Base-by-base conservation (phyloP, 2,888 invertebrate genomes). In the Ophion slaviceki region DNA sequence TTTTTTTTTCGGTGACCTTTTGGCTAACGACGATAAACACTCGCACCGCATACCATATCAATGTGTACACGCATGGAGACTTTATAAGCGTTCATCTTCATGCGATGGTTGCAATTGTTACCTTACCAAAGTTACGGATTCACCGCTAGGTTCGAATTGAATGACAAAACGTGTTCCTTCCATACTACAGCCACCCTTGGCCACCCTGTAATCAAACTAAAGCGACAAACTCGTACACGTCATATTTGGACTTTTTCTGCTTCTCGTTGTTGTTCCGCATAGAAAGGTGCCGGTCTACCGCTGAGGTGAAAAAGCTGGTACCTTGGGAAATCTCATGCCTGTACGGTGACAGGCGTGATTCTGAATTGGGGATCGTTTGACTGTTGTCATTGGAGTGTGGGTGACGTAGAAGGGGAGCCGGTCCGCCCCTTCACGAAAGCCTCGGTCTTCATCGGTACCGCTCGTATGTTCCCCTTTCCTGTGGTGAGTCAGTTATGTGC, bases 71-170 rank as follows among this genome's bases (percentile, higher is more conserved):
- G 20, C 20, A 32, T 28, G 0, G 28, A 47, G 32, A 76, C 47
- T 70, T 68, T 14, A 45, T 74, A 20, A 61, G 67, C 61, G 45
- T 74, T n/a, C 17, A 28, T 67, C 3, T 72, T 62, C 53, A 40
- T 7, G 66, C 61, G 59, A 14, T 59, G 11, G 61, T 32, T 10
- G n/a, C 32, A 62, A 75, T 75, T 62, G 62, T 75, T 62, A 28
- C 2, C 40, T 40, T 4, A n/a, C 24, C 47, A 64, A 76, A 62
- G 24, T 20, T 36, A 8, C 11, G 20, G 28, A 53, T 70, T 70
- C 14, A 24, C 11, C 14, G 32, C 53, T 28, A 17, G 24, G 17
- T 70, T 70, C 20, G 53, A 53, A 28, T 70, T 53, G 53, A 53
- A 70, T 53, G 53, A 57, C 28, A 70, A 70, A 53, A 28, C 24